A percentile compares a stretch with the other conserved stretches of the same genome.
These are phyloP conservation scores for Leptodactylus fallax DNA, from an alignment of 2,797 vertebrate species.

Conservation along the genomic window DNA sequence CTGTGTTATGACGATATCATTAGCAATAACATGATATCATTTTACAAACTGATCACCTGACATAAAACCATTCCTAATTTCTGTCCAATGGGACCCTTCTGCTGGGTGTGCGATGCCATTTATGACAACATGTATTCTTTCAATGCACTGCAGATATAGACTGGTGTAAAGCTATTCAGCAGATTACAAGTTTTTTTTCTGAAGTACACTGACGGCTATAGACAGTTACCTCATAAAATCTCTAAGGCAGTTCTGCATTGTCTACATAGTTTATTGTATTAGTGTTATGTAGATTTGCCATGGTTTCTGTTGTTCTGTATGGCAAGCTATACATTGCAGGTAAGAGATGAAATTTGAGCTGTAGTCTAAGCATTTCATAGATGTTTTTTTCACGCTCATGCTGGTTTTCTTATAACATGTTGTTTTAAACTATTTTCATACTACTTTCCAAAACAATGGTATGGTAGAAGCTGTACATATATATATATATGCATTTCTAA, in stretches of 20 bases:
- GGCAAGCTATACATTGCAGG: neutral
- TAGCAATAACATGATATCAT: no score
- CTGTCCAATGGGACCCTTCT: neutral
- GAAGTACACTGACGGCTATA: neutral
- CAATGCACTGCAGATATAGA: neutral
- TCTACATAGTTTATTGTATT: neutral
- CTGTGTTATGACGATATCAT: no score
- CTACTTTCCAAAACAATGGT: neutral
- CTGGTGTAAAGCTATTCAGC: neutral
- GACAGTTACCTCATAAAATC: neutral
- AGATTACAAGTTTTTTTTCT: neutral
- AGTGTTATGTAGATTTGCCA: neutral
- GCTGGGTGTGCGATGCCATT: neutral
- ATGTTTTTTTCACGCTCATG: slow-evolving; percentile 20
- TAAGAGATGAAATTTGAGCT: slow-evolving; percentile 7
- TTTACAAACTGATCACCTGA: no score
- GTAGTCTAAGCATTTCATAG: neutral
- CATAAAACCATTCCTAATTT: no score
- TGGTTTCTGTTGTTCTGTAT: slow-evolving; percentile 1
- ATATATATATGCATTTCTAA: neutral
- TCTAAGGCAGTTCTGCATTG: neutral
- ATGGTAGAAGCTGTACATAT: no score
- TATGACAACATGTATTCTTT: neutral
- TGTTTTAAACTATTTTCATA: slow-evolving; percentile 10
- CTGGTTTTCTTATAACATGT: slow-evolving; percentile 30